Conservation (phyloP, 2,113 vertebrate species). For the Ceyx margarethae region DNA sequence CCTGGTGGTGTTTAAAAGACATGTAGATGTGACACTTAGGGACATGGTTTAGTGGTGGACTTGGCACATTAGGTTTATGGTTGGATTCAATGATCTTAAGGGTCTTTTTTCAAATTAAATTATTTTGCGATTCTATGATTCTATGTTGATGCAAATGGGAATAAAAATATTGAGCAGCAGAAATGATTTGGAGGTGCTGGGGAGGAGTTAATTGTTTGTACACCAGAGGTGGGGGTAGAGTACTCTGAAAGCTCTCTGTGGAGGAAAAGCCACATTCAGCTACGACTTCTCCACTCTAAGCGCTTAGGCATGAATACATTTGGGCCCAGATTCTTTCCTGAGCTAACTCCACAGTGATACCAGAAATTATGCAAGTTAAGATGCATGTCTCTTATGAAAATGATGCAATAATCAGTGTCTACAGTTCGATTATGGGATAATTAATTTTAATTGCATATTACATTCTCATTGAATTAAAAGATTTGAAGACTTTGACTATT, state of each 20-base stretch:
- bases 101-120: neutral
- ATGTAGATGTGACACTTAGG: neutral
- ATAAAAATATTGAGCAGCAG: neutral
- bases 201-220: neutral
- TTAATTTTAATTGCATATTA: constrained; percentile 81
- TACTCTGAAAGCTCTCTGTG: neutral
- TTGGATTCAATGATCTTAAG: neutral
- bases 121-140: neutral
- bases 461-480: constrained; percentile 79
- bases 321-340: constrained; percentile 30
- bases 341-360: constrained; percentile 40
- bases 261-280: neutral
- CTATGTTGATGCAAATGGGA: neutral
- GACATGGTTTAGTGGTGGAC: neutral
- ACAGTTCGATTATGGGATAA: constrained; percentile 77
- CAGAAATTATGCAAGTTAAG: constrained; percentile 62
- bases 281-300: neutral
- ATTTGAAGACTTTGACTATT: constrained; percentile 74
- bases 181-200: neutral
- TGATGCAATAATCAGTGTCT: constrained; percentile 80
- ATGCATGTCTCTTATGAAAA: constrained; percentile 71
- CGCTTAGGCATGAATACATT: neutral
- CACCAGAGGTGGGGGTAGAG: neutral
- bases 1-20: neutral
- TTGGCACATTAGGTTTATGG: neutral